Evolutionary conservation across 2,797 vertebrate species (phyloP), one percentile per base, ranked within the genome.

Genomic region (Phaenicophaeus curvirostris): DNA sequence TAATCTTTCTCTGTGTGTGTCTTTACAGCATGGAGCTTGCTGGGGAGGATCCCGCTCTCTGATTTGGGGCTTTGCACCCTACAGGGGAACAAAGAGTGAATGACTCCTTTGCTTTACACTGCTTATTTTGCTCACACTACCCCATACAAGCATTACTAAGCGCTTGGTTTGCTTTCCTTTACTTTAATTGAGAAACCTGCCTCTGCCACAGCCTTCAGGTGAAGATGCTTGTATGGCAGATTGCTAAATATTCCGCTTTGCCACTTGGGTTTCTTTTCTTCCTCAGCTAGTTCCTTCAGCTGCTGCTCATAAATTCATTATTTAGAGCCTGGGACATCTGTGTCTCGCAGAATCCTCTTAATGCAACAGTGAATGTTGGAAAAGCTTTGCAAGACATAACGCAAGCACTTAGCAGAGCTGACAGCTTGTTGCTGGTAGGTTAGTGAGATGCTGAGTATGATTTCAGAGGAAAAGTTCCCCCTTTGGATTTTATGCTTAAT

Each of bases 81-180:
- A 48, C 37, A 15, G 6, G 12, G 48, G n/a, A 18, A 14, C 48
- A 58, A 42, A 54, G 55, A 73, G 61, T 46, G 31, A 66, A 51
- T 33, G 2, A 0, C 23, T 24, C 20, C 51, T 71, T 21, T 37
- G 19, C 30, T 87, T 75, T 27, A 3, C 1, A 1, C 53, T 37
- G 21, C 35, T 80, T 35, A 2, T 55, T 87, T 65, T 37, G 31
- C 19, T 87, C 13, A 25, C 23, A 28, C 10, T 23, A 33, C 6
- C 42, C 23, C 33, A 15, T 63, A 35, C 33, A 76, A 31, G 3
- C 21, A 27, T 58, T 53, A 5, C 31, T 27, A 74, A 55, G 28
- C 6, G 2, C 30, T 61, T 66, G 35, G 24, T 92, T 74, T 63
- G 10, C 28, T 77, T 83, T 67, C 6, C 13, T 75, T 33, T 42